Conservation (phyloP, 1,140 invertebrate species). For the Pteromalus puparum region DNA sequence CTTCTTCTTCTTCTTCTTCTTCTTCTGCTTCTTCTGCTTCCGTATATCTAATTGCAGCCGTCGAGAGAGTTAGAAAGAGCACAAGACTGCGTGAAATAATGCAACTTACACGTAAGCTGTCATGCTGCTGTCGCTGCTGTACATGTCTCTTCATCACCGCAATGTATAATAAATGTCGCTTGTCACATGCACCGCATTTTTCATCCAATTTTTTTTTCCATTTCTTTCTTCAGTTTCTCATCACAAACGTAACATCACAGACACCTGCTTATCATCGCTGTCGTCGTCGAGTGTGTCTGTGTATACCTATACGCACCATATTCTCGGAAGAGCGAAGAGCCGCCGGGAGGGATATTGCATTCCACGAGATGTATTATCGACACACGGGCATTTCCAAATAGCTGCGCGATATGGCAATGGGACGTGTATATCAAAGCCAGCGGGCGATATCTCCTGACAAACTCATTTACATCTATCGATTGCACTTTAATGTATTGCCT, state of each 20-base stretch:
- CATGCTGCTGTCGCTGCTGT: not conserved
- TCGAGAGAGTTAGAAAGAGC: not conserved
- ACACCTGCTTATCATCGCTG: not conserved
- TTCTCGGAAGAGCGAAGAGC: too few relatives aligned
- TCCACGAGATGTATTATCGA: not conserved
- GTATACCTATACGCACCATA: too few relatives aligned
- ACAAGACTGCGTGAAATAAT: constrained; percentile 4
- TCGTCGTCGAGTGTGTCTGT: not conserved
- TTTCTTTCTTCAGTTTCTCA: too few relatives aligned
- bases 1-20: too few relatives aligned
- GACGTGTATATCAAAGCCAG: not conserved
- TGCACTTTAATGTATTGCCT: not conserved
- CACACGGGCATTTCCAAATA: not conserved
- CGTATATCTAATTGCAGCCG: not conserved
- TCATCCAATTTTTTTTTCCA: too few relatives aligned
- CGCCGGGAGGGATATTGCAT: not conserved
- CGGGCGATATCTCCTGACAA: not conserved
- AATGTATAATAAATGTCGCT: not conserved
- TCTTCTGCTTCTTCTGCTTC: not conserved
- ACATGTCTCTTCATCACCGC: too few relatives aligned
- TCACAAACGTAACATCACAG: too few relatives aligned
- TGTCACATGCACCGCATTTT: not conserved
- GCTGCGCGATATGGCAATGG: too few relatives aligned
- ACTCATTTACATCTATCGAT: constrained; percentile 25
- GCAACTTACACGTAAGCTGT: constrained; percentile 1